These are phyloP conservation scores for Bungarus multicinctus DNA, from an alignment of 2,113 vertebrate species.

Conservation along the genomic window DNA sequence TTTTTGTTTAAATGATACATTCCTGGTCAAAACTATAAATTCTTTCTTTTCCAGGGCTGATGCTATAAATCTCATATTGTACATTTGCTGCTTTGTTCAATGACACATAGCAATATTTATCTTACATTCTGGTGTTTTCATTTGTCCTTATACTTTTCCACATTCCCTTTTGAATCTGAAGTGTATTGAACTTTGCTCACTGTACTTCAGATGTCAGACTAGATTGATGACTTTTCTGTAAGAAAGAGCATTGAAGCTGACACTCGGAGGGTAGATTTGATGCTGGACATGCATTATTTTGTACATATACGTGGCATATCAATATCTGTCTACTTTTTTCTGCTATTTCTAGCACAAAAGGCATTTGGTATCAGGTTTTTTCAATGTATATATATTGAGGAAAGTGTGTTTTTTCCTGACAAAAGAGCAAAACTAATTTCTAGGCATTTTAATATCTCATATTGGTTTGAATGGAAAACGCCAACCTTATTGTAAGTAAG, in stretches of 20 bases:
- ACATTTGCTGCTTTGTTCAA: slow-evolving; percentile 23
- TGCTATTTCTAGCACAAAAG: not conserved
- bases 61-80: slow-evolving; percentile 41
- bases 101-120: slow-evolving; percentile 49
- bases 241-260: slow-evolving; percentile 24
- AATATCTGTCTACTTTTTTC: not conserved
- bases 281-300: slow-evolving; percentile 20
- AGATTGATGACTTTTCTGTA: slow-evolving; percentile 34
- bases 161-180: slow-evolving; percentile 45
- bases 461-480: not conserved
- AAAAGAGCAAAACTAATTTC: not conserved
- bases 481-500: not conserved
- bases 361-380: slow-evolving; percentile 2
- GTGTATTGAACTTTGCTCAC: slow-evolving; percentile 40
- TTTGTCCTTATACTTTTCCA: slow-evolving; percentile 37
- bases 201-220: slow-evolving; percentile 22
- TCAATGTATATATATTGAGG: slow-evolving; percentile 26
- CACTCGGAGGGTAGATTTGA: not conserved
- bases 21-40: slow-evolving; percentile 27
- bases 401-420: slow-evolving; percentile 6
- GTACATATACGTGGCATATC: slow-evolving; percentile 15
- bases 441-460: slow-evolving; percentile 14
- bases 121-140: slow-evolving; percentile 35
- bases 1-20: slow-evolving; percentile 46
- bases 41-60: slow-evolving; percentile 36